Percentiles rank a stretch among this genome's conserved stretches.
These are phyloP conservation scores for Hedya salicella DNA, from an alignment of 2,888 invertebrate genomes.

Conservation along the genomic window DNA sequence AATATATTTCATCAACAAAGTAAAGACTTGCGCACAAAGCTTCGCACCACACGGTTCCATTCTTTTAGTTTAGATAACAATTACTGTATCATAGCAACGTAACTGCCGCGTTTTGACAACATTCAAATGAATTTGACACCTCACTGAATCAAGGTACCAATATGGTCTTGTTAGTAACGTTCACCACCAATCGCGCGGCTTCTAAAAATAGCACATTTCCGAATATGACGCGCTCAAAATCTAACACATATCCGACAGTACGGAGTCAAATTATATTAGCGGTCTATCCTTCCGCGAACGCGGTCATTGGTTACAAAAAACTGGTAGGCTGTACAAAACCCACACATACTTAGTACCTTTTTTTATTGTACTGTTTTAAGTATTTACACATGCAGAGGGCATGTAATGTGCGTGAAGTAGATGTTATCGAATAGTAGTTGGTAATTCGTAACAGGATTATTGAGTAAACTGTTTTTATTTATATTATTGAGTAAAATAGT, in stretches of 20 bases:
- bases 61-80: too few species aligned
- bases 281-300: constrained; percentile 22
- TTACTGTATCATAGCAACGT: background rate
- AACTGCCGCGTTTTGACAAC: background rate
- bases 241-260: constrained; percentile 27
- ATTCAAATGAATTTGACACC: constrained; percentile 10
- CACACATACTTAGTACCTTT: background rate
- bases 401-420: constrained; percentile 30
- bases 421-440: constrained; percentile 15
- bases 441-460: constrained; percentile 15
- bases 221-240: constrained; percentile 19
- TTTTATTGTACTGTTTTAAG: background rate
- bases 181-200: background rate
- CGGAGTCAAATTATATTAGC: constrained; percentile 37
- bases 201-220: constrained; percentile 33
- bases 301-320: background rate
- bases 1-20: too few species aligned
- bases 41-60: too few species aligned
- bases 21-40: too few species aligned
- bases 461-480: constrained; percentile 23
- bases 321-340: background rate
- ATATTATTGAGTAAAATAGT: too few species aligned
- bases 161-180: background rate
- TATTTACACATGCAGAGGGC: constrained; percentile 34
- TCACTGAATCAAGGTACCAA: constrained; percentile 3